Conservation (phyloP, 2,113 vertebrate genomes). For the Thinocorus orbignyianus region DNA sequence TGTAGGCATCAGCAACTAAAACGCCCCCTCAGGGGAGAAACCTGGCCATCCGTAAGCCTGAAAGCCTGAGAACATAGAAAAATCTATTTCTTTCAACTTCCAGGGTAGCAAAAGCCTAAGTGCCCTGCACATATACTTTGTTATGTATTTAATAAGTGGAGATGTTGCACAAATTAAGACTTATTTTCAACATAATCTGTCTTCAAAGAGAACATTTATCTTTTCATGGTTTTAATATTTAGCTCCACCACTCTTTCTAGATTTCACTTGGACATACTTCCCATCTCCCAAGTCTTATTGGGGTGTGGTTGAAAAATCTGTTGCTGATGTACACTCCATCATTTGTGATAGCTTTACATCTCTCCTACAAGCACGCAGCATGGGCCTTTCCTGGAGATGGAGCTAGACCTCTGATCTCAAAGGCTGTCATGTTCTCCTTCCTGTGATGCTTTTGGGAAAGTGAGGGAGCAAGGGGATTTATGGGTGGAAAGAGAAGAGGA, state of each 20-base stretch:
- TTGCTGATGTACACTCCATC: background rate
- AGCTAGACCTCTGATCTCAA: background rate
- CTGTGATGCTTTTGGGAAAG: background rate
- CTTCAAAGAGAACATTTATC: slow-evolving; percentile 20
- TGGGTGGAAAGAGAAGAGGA: background rate
- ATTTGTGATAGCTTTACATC: background rate
- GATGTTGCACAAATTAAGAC: slow-evolving; percentile 22
- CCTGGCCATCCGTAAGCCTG: background rate
- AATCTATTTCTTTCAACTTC: slow-evolving; percentile 51
- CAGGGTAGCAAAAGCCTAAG: slow-evolving; percentile 32
- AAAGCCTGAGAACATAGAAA: slow-evolving; percentile 46
- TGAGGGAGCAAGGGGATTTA: background rate
- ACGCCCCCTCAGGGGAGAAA: slow-evolving; percentile 1
- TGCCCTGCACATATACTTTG: background rate
- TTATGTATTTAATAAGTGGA: background rate
- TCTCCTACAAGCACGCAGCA: background rate
- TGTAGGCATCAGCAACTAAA: background rate
- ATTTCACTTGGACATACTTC: background rate
- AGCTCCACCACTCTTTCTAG: background rate
- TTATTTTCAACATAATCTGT: slow-evolving; percentile 47
- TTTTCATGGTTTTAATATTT: slow-evolving; percentile 4
- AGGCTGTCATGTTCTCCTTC: background rate
- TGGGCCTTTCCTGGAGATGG: background rate
- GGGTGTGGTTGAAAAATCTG: background rate
- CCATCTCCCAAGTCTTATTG: background rate